A percentile compares a stretch with the other conserved stretches of the same genome.
Evolutionary conservation across 2,888 invertebrate species (phyloP).

Genomic region (Nomada lathburiana): DNA sequence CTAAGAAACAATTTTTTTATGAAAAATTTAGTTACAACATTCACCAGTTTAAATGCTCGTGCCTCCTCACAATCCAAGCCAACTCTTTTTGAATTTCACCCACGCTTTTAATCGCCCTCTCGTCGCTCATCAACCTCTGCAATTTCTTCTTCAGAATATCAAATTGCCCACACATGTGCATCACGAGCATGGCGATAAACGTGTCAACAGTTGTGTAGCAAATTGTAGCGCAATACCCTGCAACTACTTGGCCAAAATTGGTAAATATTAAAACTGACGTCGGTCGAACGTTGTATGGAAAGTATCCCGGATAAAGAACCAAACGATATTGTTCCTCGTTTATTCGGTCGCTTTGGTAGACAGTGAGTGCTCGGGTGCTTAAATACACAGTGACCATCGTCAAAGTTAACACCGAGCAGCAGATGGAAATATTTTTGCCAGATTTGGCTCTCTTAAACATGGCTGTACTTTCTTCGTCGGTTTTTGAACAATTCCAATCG

Average conservation of each 20-base stretch:
- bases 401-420: conserved; percentile 59
- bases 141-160: conserved; percentile 37
- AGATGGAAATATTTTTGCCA: conserved; percentile 37
- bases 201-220: conserved; percentile 62
- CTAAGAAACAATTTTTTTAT: too few relatives aligned
- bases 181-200: conserved; percentile 64
- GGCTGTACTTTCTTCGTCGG: conserved; percentile 4
- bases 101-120: background rate
- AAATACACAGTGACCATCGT: conserved; percentile 49
- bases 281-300: conserved; percentile 51
- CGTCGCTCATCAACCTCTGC: conserved; percentile 23
- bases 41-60: conserved; percentile 61
- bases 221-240: conserved; percentile 38
- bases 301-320: conserved; percentile 50
- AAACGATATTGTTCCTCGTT: conserved; percentile 1
- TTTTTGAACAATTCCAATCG: conserved; percentile 36
- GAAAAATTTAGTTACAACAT: background rate
- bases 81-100: conserved; percentile 38
- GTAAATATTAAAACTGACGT: conserved; percentile 29
- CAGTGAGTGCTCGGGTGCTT: background rate
- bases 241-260: conserved; percentile 48
- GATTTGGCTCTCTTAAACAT: conserved; percentile 50
- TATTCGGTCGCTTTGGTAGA: conserved; percentile 12
- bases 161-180: conserved; percentile 67
- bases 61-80: conserved; percentile 55